Percentiles rank a stretch among this genome's conserved stretches.
Conservation (phyloP, 2,113 vertebrate genomes). For the Pristiophorus japonicus region DNA sequence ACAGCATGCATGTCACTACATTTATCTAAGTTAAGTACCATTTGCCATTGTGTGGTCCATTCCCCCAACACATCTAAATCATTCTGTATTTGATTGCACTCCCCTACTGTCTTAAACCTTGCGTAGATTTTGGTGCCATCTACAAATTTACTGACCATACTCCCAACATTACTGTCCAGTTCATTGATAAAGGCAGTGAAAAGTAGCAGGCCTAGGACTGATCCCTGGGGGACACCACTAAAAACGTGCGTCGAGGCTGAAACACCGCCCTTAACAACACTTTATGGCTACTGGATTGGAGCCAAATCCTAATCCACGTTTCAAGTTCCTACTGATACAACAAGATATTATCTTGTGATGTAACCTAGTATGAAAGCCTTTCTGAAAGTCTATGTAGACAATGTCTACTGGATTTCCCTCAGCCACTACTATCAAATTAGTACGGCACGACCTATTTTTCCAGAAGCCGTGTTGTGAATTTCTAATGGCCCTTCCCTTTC, state of each 20-base stretch:
- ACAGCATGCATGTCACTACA: neutral
- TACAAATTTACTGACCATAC: neutral
- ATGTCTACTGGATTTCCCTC: too few relatives aligned
- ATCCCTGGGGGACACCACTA: neutral
- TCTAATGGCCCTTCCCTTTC: neutral
- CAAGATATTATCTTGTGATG: neutral
- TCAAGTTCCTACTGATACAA: neutral
- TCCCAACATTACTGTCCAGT: neutral
- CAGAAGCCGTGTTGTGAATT: neutral
- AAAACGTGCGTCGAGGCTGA: neutral
- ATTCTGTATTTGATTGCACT: neutral
- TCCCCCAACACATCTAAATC: neutral
- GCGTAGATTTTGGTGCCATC: neutral
- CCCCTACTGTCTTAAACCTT: neutral
- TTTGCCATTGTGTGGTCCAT: neutral
- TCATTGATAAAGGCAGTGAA: neutral
- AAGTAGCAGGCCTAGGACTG: accelerated
- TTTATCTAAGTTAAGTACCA: neutral
- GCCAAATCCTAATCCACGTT: neutral
- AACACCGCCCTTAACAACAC: neutral
- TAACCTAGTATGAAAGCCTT: neutral
- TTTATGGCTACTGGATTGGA: neutral
- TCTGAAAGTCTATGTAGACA: too few relatives aligned
- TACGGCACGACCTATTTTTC: too few relatives aligned
- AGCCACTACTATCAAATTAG: too few relatives aligned